A percentile compares a stretch with the other conserved stretches of the same genome.
Conservation (phyloP, 2,888 invertebrate species). For the Rhopalosiphum nymphaeae region DNA sequence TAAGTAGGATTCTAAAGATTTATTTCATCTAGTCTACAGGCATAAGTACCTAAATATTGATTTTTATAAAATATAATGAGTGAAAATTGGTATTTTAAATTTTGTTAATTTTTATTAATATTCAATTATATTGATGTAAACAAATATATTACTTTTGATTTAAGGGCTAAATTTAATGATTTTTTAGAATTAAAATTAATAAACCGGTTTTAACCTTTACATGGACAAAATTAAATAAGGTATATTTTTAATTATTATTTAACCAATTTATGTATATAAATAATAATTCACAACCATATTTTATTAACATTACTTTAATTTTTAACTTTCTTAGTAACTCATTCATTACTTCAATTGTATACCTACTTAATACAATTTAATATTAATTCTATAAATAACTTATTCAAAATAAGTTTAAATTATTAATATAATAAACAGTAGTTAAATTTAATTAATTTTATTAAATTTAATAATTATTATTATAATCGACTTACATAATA, state of each 20-base stretch:
- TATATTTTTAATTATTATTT: not conserved
- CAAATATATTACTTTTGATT: not conserved
- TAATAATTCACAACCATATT: not conserved
- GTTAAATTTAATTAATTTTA: no score
- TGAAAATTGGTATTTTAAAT: no score
- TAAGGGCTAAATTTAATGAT: not conserved
- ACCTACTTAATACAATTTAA: not conserved
- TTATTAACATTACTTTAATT: not conserved
- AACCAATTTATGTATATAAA: not conserved
- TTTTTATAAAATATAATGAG: no score
- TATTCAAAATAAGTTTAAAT: not conserved
- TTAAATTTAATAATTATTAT: not conserved
- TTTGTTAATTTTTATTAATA: not conserved
- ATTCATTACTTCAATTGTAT: not conserved
- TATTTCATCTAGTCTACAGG: no score
- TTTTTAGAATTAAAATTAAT: constrained; percentile 9
- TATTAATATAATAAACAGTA: not conserved
- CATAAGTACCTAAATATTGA: no score
- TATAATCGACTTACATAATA: not conserved
- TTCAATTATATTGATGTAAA: not conserved
- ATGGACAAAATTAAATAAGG: not conserved
- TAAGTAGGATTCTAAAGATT: no score
- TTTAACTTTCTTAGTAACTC: not conserved
- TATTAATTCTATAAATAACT: not conserved
- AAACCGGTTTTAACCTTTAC: not conserved